phyloP scores from a whole-genome alignment of 2,797 vertebrate species.

The Muscicapa striata region DNA sequence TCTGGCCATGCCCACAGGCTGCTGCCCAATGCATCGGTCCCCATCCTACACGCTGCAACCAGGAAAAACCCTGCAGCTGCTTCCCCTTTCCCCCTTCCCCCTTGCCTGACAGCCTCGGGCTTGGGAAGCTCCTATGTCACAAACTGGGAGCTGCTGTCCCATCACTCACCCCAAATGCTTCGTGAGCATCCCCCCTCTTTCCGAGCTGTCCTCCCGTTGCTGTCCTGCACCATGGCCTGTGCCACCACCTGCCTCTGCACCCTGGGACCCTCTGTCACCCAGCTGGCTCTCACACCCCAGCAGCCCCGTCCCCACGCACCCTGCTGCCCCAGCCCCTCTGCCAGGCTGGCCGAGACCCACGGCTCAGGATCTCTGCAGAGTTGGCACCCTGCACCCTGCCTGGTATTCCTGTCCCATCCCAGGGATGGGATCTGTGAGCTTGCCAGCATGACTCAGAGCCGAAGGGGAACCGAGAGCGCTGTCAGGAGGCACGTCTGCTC shows the following conservation, averaged over 20 bases:
- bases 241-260: background rate
- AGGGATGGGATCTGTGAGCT: background rate
- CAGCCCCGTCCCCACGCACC: rapidly evolving
- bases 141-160: background rate
- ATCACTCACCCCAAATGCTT: background rate
- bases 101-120: rapidly evolving
- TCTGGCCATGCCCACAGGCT: background rate
- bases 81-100: constrained; percentile 40
- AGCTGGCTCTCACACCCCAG: rapidly evolving
- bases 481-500: background rate
- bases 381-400: background rate
- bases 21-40: rapidly evolving
- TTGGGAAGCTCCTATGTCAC: rapidly evolving
- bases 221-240: rapidly evolving
- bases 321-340: background rate
- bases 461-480: constrained; percentile 3
- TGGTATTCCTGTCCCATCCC: background rate
- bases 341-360: rapidly evolving
- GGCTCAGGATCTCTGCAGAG: background rate
- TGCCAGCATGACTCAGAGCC: constrained; percentile 48
- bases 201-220: background rate
- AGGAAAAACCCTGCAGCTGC: background rate
- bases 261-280: rapidly evolving
- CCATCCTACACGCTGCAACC: background rate
- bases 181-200: rapidly evolving